A percentile compares a stretch with the other conserved stretches of the same genome.
Evolutionary conservation across 2,888 invertebrate species (phyloP).

Genomic region (Hoplodrina ambigua): DNA sequence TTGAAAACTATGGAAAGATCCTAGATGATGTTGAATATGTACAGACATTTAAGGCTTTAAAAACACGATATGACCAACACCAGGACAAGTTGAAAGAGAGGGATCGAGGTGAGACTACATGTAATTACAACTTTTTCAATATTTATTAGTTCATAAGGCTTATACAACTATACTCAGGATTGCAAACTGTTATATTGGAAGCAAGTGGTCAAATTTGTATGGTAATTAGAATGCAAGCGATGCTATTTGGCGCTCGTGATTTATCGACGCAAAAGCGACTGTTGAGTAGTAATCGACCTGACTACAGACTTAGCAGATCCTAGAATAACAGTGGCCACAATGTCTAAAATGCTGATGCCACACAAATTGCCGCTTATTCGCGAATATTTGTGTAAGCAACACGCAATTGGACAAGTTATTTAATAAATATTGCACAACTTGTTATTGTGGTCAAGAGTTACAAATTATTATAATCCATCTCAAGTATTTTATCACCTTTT

Average conservation of each 20-base stretch:
- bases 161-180: background rate
- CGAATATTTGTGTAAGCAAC: background rate
- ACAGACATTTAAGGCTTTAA: constrained; percentile 98
- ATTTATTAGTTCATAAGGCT: constrained; percentile 45
- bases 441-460: background rate
- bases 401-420: background rate
- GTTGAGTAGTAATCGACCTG: background rate
- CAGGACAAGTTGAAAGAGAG: constrained; percentile 97
- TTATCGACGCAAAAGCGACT: background rate
- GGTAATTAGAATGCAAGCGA: background rate
- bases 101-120: constrained; percentile 91
- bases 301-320: too few species aligned
- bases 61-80: constrained; percentile 97
- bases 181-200: background rate
- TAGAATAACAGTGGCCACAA: too few species aligned
- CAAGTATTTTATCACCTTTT: background rate
- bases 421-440: too few species aligned
- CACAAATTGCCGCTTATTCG: background rate
- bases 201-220: background rate
- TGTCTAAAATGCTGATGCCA: background rate
- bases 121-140: constrained; percentile 51
- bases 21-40: constrained; percentile 99
- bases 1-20: constrained; percentile 98
- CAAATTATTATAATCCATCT: background rate
- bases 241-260: background rate